Evolutionary conservation across 1,140 invertebrate genomes (phyloP).

Genomic region (Pteromalus puparum): DNA sequence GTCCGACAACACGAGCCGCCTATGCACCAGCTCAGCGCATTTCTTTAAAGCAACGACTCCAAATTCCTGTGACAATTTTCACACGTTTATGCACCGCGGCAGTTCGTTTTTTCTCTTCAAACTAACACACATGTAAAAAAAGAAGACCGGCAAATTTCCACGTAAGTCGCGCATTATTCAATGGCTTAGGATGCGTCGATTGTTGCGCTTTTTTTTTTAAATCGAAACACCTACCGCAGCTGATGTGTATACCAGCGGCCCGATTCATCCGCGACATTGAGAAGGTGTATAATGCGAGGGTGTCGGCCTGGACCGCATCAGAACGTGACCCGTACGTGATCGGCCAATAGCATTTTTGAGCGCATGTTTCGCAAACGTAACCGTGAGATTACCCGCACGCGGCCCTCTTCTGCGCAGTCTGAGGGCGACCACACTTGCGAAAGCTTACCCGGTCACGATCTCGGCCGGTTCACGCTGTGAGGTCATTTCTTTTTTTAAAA

Average conservation of each 20-base stretch:
- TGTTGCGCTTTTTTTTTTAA: not conserved
- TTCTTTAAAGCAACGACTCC: not conserved
- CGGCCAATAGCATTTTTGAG: constrained; percentile 23
- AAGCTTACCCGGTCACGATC: constrained; percentile 19
- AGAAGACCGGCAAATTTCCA: not conserved
- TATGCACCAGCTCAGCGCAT: not conserved
- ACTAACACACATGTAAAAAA: not conserved
- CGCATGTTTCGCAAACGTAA: constrained; percentile 1
- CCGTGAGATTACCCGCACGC: not conserved
- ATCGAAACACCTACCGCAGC: not conserved
- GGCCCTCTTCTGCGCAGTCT: not conserved
- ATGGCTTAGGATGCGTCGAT: not conserved
- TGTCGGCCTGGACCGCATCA: not conserved
- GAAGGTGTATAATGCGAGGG: not conserved
- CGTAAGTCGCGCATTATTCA: not conserved
- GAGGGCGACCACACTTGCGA: not conserved
- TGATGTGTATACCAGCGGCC: not conserved
- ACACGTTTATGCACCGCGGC: not conserved
- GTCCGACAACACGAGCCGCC: not conserved
- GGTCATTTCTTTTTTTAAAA: not conserved
- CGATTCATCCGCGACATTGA: not conserved
- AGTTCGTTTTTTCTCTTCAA: not conserved
- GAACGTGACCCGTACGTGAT: constrained; percentile 23
- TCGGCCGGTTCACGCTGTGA: not conserved
- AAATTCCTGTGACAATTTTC: constrained; percentile 17